Conservation (phyloP, 2,888 invertebrate species). For the Orchestes rusci region DNA sequence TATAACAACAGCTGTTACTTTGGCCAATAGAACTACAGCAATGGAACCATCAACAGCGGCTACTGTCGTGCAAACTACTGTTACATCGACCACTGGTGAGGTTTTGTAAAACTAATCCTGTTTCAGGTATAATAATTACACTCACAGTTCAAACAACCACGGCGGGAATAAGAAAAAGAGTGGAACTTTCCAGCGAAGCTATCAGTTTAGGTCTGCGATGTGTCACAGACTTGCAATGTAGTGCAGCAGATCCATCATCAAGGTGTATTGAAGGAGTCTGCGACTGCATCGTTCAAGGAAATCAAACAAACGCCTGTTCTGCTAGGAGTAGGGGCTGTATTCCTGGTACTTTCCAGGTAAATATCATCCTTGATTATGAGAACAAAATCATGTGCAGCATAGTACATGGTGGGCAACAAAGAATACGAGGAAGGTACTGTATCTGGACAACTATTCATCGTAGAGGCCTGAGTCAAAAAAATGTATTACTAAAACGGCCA, state of each 20-base stretch:
- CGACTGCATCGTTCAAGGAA: conserved; percentile 60
- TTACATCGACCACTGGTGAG: conserved; percentile 28
- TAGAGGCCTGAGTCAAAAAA: no score
- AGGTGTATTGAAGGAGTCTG: conserved; percentile 68
- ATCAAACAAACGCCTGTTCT: conserved; percentile 58
- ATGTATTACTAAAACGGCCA: no score
- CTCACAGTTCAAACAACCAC: no score
- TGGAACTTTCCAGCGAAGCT: conserved; percentile 46
- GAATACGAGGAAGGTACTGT: no score
- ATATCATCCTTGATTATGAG: no score
- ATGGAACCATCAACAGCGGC: conserved; percentile 45
- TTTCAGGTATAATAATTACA: no score
- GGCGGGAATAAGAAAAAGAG: conserved; percentile 37
- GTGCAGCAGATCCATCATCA: conserved; percentile 69
- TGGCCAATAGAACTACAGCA: conserved; percentile 44
- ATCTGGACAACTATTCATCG: no score
- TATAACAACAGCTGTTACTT: conserved; percentile 26
- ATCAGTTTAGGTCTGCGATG: conserved; percentile 75
- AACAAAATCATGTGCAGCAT: not conserved
- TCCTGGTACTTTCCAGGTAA: conserved; percentile 75
- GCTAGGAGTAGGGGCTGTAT: conserved; percentile 72
- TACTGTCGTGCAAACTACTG: conserved; percentile 27
- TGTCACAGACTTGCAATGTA: conserved; percentile 69
- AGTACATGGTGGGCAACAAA: not conserved
- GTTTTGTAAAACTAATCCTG: no score